phyloP scores from a whole-genome alignment of 2,113 vertebrate species.

The Petromus typicus region DNA sequence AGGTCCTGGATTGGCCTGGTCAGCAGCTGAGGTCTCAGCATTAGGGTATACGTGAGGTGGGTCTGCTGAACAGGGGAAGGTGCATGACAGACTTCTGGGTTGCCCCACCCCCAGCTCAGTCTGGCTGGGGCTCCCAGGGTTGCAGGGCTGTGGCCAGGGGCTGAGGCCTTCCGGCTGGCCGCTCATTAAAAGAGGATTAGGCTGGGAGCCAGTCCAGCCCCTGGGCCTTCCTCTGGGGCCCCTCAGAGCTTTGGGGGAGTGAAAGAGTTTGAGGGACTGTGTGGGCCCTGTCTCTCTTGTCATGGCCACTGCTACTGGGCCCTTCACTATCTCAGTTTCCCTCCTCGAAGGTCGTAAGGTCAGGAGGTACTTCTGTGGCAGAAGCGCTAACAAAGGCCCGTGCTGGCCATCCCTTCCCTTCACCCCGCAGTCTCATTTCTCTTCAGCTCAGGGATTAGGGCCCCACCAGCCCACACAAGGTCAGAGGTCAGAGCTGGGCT shows the following conservation, averaged over 20 bases:
- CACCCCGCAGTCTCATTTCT: not conserved
- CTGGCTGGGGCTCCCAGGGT: constrained; percentile 47
- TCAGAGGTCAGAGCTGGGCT: constrained; percentile 78
- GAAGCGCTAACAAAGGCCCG: not conserved
- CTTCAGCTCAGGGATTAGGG: constrained; percentile 58
- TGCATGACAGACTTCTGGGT: not conserved
- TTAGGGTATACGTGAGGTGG: not conserved
- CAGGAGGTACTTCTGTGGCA: not conserved
- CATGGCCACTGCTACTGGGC: not conserved
- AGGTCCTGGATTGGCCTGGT: not conserved
- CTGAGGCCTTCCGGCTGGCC: constrained; percentile 79
- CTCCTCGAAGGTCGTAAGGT: not conserved
- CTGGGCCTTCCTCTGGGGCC: constrained; percentile 67
- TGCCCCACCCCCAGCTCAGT: constrained; percentile 50
- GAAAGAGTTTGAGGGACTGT: not conserved
- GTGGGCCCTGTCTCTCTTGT: not conserved
- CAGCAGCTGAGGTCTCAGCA: not conserved
- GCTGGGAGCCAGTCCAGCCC: constrained; percentile 74
- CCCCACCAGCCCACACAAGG: constrained; percentile 45
- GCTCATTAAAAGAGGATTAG: constrained; percentile 86
- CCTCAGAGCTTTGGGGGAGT: constrained; percentile 45
- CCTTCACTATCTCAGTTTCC: not conserved
- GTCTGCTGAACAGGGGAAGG: not conserved
- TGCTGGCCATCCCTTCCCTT: not conserved
- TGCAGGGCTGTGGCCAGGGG: constrained; percentile 68